A percentile compares a stretch with the other conserved stretches of the same genome.
Evolutionary conservation across 2,113 vertebrate genomes (phyloP).

Genomic region (Scopus umbretta): DNA sequence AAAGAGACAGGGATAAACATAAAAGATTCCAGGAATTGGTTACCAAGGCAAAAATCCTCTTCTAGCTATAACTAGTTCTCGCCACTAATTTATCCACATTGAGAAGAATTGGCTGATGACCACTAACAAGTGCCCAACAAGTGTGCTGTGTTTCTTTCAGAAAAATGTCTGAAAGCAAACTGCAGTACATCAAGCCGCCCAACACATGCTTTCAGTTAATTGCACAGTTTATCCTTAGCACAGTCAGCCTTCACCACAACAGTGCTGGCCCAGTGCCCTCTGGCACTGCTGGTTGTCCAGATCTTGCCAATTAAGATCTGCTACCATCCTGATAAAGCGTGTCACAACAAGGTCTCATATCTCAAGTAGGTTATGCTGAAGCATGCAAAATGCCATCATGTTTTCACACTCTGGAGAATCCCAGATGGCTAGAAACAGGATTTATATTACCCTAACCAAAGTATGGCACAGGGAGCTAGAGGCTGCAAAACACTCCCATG

Average conservation of each 20-base stretch:
- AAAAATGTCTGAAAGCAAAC: not conserved
- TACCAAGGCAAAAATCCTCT: not conserved
- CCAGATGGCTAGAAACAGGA: not conserved
- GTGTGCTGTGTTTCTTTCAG: not conserved
- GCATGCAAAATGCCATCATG: not conserved
- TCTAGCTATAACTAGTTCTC: not conserved
- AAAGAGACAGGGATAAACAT: not conserved
- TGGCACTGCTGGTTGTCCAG: not conserved
- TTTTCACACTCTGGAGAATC: not conserved
- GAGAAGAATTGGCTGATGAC: not conserved
- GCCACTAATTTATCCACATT: not conserved
- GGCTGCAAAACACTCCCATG: not conserved
- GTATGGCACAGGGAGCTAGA: not conserved
- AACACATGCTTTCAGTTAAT: not conserved
- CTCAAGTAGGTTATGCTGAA: not conserved
- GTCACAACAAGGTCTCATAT: not conserved
- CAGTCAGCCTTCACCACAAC: not conserved
- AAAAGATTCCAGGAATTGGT: not conserved
- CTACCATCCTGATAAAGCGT: not conserved
- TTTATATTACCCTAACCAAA: not conserved
- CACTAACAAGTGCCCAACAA: not conserved
- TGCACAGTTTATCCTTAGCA: not conserved
- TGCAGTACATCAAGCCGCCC: not conserved
- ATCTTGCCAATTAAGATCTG: not conserved
- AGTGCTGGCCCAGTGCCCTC: not conserved